Evolutionary conservation across 2,888 invertebrate genomes (phyloP).

Genomic region (Epinotia demarniana): DNA sequence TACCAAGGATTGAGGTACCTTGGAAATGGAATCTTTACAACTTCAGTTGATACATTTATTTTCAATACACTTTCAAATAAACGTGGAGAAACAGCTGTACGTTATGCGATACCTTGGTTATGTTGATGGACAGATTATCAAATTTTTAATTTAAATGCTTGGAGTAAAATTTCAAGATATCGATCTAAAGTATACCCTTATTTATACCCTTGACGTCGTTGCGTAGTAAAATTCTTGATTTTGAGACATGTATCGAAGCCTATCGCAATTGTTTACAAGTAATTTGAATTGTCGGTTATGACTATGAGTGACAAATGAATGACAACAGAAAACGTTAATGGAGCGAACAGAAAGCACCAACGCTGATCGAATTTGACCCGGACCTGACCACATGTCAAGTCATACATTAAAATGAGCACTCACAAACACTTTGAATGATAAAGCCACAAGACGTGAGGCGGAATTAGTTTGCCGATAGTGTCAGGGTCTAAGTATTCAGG

Average conservation of each 20-base stretch:
- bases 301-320: conserved; percentile 20
- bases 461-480: conserved; percentile 30
- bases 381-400: conserved; percentile 48
- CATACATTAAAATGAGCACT: conserved; percentile 43
- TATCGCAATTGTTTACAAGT: conserved; percentile 12
- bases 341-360: conserved; percentile 30
- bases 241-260: conserved; percentile 3
- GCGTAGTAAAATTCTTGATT: not conserved
- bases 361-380: conserved; percentile 40
- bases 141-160: too few species aligned
- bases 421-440: conserved; percentile 20
- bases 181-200: not conserved
- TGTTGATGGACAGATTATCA: not conserved
- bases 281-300: conserved; percentile 5
- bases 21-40: not conserved
- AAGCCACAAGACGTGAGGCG: conserved; percentile 15
- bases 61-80: too few species aligned
- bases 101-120: not conserved
- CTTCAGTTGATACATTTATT: not conserved
- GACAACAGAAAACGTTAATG: conserved; percentile 19
- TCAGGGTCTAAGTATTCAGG: conserved; percentile 24
- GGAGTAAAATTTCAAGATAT: not conserved
- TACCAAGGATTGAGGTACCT: not conserved
- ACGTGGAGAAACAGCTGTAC: too few species aligned
- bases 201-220: not conserved